Evolutionary conservation across 2,888 invertebrate species (phyloP), one percentile per base, ranked within the genome.

Genomic region (Stegana nigrithorax): DNA sequence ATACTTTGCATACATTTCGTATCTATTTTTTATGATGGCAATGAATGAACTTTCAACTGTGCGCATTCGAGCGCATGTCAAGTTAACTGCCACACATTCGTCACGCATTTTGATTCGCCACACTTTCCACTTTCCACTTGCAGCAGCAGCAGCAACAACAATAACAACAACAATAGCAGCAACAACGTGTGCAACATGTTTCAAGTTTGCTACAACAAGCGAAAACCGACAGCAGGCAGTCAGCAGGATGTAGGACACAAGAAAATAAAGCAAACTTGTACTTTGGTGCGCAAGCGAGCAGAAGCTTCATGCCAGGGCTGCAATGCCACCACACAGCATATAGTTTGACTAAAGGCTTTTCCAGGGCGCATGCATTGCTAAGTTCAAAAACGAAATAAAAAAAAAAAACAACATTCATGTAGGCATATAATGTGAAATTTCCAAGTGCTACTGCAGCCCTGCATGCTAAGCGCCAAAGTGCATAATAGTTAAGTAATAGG

Each of bases 211-310:
- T 47, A 25, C 25, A 47, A 47, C 21, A 47, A 47, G 23, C 21
- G 47, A 25, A 23, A 10, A 10, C 21, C 8, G 8, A 47, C 21
- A 19, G 23, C 8, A 47, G 23, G 23, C 2, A 17, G 8, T 19
- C 14, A 44, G 19, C 5, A 44, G 8, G 1, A 21, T 21, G 19
- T 8, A 17, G 19, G 0, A 19, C 7, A 44, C 10, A 23, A 10
- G n/a, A 47, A 23, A 23, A 2, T 17, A 12, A 47, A 23, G 10
- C 12, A 47, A 47, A 79, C 78, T 75, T 75, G 78, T 78, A 80
- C 80, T 75, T 75, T 75, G 78, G 73, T 65, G 78, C 75, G 75
- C 75, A 75, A 75, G 75, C 80, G 80, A 78, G n/a, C n/a, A n/a
- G n/a, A n/a, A n/a, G n/a, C 71, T 79, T 79, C 72, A 66, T 67